These are phyloP conservation scores for Gymnorhina tibicen DNA, from an alignment of 2,113 vertebrate species.

Conservation along the genomic window DNA sequence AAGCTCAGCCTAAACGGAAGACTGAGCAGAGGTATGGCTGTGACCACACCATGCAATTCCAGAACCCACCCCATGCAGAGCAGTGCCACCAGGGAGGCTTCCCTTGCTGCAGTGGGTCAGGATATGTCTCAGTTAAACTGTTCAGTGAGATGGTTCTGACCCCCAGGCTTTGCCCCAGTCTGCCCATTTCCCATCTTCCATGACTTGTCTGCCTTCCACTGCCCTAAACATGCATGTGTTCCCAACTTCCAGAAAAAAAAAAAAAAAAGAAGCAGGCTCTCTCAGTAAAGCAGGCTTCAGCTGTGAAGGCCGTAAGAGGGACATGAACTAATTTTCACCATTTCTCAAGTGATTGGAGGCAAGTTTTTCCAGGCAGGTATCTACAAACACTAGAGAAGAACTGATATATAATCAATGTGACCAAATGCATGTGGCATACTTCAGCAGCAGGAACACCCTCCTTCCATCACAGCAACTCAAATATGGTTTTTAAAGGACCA, in stretches of 20 bases:
- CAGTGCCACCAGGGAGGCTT: not conserved
- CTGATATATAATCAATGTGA: not conserved
- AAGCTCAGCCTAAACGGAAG: not conserved
- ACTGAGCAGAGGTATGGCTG: not conserved
- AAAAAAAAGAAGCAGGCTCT: not conserved
- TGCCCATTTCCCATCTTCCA: not conserved
- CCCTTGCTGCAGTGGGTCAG: not conserved
- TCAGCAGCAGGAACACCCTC: not conserved
- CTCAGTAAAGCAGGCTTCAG: not conserved
- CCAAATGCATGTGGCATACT: not conserved
- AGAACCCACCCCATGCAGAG: not conserved
- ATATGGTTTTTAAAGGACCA: not conserved
- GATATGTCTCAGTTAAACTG: not conserved
- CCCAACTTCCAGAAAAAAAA: not conserved
- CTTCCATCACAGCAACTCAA: not conserved
- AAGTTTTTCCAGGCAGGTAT: not conserved
- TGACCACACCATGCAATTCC: not conserved
- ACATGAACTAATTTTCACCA: not conserved
- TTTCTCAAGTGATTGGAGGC: not conserved
- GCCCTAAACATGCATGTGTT: accelerated
- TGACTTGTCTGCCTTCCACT: not conserved
- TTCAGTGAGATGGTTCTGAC: not conserved
- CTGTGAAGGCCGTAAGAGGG: not conserved
- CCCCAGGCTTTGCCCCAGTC: accelerated
- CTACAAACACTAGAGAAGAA: not conserved